Evolutionary conservation across 2,113 vertebrate species (phyloP).

Genomic region (Clarias gariepinus): DNA sequence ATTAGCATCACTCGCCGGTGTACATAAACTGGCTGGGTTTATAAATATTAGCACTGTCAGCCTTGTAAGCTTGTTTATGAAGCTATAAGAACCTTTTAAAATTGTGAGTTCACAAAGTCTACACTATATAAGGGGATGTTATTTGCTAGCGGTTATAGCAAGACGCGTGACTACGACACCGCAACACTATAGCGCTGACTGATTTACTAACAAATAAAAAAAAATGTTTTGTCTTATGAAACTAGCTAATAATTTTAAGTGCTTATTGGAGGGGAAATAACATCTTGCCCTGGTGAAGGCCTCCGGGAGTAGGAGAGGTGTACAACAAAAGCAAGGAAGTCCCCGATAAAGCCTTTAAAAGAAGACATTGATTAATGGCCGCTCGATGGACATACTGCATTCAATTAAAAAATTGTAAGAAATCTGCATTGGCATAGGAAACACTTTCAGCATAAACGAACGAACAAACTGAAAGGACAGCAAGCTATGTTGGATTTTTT

Average conservation of each 20-base stretch:
- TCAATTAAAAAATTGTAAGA: no score
- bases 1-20: slow-evolving; percentile 36
- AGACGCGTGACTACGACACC: background rate
- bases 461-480: no score
- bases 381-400: background rate
- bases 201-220: background rate
- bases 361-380: background rate
- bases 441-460: no score
- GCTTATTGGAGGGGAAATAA: background rate
- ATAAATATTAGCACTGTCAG: slow-evolving; percentile 60
- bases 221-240: background rate
- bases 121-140: background rate
- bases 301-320: background rate
- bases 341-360: background rate
- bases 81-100: background rate
- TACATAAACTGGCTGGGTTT: slow-evolving; percentile 41
- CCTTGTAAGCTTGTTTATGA: slow-evolving; percentile 11
- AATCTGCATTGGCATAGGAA: no score
- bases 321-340: background rate
- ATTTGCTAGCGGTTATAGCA: background rate
- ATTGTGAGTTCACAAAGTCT: background rate
- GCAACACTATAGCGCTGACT: background rate
- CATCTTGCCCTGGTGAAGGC: background rate
- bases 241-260: background rate
- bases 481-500: no score